Percentiles rank a stretch among this genome's conserved stretches.
phyloP scores from a whole-genome alignment of 2,888 invertebrate genomes.

The Rosalia funebris region DNA sequence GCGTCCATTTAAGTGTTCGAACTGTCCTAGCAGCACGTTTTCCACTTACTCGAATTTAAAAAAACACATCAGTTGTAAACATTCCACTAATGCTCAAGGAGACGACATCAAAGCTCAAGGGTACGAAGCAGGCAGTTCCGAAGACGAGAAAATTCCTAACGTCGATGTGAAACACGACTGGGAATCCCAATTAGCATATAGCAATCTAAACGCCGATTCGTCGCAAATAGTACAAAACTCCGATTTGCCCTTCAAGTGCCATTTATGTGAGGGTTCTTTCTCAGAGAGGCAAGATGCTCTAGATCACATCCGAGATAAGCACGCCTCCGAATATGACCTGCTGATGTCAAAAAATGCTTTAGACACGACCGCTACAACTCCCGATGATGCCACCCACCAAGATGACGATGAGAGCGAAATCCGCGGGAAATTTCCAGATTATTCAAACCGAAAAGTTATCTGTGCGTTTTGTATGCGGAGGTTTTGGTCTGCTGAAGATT shows the following conservation, averaged over 20 bases:
- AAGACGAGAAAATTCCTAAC: slow-evolving; percentile 63
- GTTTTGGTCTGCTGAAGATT: slow-evolving; percentile 95
- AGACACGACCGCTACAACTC: slow-evolving; percentile 69
- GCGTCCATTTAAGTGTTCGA: slow-evolving; percentile 81
- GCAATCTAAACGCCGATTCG: slow-evolving; percentile 40
- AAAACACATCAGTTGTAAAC: slow-evolving; percentile 80
- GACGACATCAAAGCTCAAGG: slow-evolving; percentile 61
- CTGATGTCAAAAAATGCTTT: slow-evolving; percentile 85
- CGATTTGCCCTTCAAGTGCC: slow-evolving; percentile 89
- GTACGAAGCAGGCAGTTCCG: slow-evolving; percentile 63
- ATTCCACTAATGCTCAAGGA: slow-evolving; percentile 66
- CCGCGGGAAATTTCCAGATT: slow-evolving; percentile 84
- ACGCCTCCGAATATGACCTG: slow-evolving; percentile 81
- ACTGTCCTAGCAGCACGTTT: slow-evolving; percentile 85
- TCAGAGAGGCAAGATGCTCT: slow-evolving; percentile 81
- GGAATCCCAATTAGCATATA: slow-evolving; percentile 53
- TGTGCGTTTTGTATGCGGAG: slow-evolving; percentile 93
- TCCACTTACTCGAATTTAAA: slow-evolving; percentile 81
- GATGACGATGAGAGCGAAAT: slow-evolving; percentile 78
- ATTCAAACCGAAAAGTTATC: slow-evolving; percentile 87
- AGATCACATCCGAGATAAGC: slow-evolving; percentile 81
- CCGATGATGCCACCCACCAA: slow-evolving; percentile 64
- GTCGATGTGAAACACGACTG: slow-evolving; percentile 54
- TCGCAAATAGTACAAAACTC: slow-evolving; percentile 61
- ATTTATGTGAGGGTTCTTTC: slow-evolving; percentile 90